Conservation (phyloP, 2,113 vertebrate genomes). For the Otis tarda region DNA sequence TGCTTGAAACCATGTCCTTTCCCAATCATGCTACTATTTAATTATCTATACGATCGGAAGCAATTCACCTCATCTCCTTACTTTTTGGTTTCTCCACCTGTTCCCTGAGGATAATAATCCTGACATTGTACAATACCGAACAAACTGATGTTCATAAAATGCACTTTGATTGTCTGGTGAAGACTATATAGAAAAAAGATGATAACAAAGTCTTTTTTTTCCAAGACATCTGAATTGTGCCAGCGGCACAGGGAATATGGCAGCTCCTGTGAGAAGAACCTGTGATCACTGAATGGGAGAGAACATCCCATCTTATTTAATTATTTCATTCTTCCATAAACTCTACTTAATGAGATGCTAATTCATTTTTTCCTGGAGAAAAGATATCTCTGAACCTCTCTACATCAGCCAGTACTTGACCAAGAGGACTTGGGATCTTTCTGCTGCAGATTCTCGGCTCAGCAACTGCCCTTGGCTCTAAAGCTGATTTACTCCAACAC, state of each 20-base stretch:
- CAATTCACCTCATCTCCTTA: not conserved
- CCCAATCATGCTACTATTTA: not conserved
- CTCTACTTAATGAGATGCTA: not conserved
- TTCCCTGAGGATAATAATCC: not conserved
- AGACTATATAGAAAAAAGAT: not conserved
- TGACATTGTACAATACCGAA: not conserved
- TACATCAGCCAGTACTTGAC: not conserved
- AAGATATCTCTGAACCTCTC: not conserved
- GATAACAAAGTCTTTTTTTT: not conserved
- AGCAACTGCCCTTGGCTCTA: not conserved
- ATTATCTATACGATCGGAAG: not conserved
- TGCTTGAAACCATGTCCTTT: not conserved
- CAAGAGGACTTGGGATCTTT: not conserved
- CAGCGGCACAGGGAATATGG: not conserved
- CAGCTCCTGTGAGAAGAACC: not conserved
- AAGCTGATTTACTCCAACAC: not conserved
- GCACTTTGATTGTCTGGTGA: not conserved
- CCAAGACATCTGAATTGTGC: not conserved
- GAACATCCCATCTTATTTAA: not conserved
- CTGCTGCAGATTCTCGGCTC: not conserved
- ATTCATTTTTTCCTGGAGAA: not conserved
- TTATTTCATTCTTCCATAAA: not conserved
- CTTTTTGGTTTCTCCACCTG: not conserved
- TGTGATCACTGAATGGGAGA: not conserved
- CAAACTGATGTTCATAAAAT: not conserved